These are phyloP conservation scores for Adelphocoris suturalis DNA, from an alignment of 2,888 invertebrate species.

Conservation along the genomic window DNA sequence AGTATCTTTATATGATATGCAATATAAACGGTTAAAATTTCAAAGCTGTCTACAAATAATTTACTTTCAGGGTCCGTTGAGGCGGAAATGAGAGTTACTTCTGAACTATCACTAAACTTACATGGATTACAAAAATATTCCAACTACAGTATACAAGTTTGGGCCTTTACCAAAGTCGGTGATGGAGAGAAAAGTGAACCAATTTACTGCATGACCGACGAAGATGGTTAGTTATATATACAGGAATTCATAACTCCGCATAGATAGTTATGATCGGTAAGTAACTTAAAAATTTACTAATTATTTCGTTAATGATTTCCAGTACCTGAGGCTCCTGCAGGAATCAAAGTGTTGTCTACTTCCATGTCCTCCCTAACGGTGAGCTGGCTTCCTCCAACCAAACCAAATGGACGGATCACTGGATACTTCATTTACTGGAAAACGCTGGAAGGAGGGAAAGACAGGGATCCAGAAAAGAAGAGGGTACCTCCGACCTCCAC, in stretches of 20 bases:
- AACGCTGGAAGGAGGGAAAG: slow-evolving; percentile 76
- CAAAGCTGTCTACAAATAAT: too few relatives aligned
- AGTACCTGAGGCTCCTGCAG: slow-evolving; percentile 83
- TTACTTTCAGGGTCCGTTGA: slow-evolving; percentile 74
- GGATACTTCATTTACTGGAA: slow-evolving; percentile 82
- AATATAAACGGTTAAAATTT: too few relatives aligned
- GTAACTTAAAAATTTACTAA: too few relatives aligned
- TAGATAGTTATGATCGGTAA: too few relatives aligned
- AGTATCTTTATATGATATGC: too few relatives aligned
- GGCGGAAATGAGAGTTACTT: slow-evolving; percentile 76
- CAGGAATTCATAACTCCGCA: too few relatives aligned
- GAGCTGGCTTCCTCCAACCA: slow-evolving; percentile 84
- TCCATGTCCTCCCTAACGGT: slow-evolving; percentile 82
- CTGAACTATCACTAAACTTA: slow-evolving; percentile 78
- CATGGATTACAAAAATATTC: slow-evolving; percentile 79
- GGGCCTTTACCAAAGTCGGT: slow-evolving; percentile 79
- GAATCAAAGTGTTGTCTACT: slow-evolving; percentile 82
- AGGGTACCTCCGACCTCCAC: slow-evolving; percentile 75
- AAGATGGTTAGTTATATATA: slow-evolving; percentile 78
- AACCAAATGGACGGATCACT: slow-evolving; percentile 83
- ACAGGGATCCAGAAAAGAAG: slow-evolving; percentile 76
- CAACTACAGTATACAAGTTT: slow-evolving; percentile 80
- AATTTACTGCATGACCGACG: slow-evolving; percentile 79
- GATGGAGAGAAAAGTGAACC: slow-evolving; percentile 78
- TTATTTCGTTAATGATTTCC: slow-evolving; percentile 43